A percentile compares a stretch with the other conserved stretches of the same genome.
Evolutionary conservation across 2,797 vertebrate species (phyloP).

Genomic region (Takifugu ocellatus): DNA sequence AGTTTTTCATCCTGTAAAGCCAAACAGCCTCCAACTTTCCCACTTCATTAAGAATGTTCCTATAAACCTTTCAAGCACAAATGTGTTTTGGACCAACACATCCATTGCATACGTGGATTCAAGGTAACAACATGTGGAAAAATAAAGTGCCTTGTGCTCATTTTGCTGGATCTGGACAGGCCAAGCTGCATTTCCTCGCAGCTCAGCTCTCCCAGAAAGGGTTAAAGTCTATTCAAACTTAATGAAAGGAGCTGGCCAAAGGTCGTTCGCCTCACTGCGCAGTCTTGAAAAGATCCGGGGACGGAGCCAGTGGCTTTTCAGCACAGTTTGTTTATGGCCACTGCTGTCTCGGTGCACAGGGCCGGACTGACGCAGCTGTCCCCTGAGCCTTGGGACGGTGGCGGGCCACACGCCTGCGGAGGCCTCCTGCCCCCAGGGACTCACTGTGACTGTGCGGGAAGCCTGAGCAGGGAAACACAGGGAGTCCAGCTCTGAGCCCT

Average conservation of each 20-base stretch:
- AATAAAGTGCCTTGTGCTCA: conserved; percentile 8
- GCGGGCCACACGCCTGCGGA: conserved; percentile 50
- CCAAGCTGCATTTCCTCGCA: conserved; percentile 19
- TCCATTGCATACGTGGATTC: background rate
- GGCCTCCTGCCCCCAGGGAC: conserved; percentile 44
- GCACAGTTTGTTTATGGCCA: conserved; percentile 72
- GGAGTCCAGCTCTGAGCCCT: conserved; percentile 12
- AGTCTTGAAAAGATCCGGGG: conserved; percentile 48
- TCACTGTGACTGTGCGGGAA: conserved; percentile 37
- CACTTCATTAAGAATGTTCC: conserved; percentile 6
- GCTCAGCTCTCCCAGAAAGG: conserved; percentile 14
- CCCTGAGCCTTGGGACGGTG: conserved; percentile 44
- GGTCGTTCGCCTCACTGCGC: conserved; percentile 28
- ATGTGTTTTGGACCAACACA: conserved; percentile 1
- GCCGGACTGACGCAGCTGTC: conserved; percentile 66
- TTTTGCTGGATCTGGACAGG: conserved; percentile 6
- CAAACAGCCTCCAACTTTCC: conserved; percentile 5
- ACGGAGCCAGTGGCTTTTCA: conserved; percentile 64
- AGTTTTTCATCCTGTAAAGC: background rate
- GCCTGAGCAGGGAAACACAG: conserved; percentile 16
- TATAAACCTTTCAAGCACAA: conserved; percentile 3
- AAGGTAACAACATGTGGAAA: conserved; percentile 7
- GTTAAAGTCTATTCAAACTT: conserved; percentile 38
- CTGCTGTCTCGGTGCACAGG: conserved; percentile 56
- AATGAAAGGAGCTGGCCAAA: conserved; percentile 43